Conservation (phyloP, 2,888 invertebrate species). For the Actias luna region DNA sequence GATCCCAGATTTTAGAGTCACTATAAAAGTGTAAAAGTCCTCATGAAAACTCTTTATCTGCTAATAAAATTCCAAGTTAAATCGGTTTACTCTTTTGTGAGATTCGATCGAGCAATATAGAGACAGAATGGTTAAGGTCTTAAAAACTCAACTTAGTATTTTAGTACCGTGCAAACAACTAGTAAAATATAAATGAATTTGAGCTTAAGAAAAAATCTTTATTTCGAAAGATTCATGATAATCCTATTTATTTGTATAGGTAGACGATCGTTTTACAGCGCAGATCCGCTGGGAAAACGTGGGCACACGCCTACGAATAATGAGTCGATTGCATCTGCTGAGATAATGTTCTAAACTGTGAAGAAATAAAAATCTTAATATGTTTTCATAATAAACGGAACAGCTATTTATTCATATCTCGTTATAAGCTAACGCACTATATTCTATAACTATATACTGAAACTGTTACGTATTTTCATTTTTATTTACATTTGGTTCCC, state of each 20-base stretch:
- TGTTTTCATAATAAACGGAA: neutral
- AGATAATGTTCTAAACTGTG: neutral
- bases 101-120: too few relatives aligned
- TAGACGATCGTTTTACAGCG: neutral
- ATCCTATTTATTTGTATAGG: neutral
- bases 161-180: neutral
- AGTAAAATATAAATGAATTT: too few relatives aligned
- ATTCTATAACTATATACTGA: neutral
- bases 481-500: conserved; percentile 1
- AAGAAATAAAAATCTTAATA: neutral
- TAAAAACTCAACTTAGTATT: neutral
- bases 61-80: too few relatives aligned
- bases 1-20: too few relatives aligned
- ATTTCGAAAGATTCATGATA: neutral
- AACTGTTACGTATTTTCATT: neutral
- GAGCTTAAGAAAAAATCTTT: neutral
- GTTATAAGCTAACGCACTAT: neutral
- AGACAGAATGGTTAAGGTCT: too few relatives aligned
- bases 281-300: conserved; percentile 1
- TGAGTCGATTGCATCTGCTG: neutral
- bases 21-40: too few relatives aligned
- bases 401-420: neutral
- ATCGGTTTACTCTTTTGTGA: too few relatives aligned
- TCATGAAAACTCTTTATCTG: too few relatives aligned
- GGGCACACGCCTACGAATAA: conserved; percentile 1